Evolutionary conservation across 1,140 invertebrate species (phyloP), one percentile per base, ranked within the genome.

Genomic region (Eumeta japonica): DNA sequence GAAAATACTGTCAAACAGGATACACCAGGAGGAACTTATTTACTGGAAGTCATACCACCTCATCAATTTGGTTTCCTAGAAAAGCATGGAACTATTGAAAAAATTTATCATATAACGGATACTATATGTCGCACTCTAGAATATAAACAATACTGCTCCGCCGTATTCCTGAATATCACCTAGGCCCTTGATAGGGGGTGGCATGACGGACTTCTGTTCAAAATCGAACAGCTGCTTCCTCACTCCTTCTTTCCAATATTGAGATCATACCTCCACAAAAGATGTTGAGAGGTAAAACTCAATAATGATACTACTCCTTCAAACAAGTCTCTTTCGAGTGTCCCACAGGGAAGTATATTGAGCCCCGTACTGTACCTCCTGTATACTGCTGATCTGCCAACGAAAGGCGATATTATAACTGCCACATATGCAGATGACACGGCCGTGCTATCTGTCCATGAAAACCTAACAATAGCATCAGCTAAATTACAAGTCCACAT

Each of bases 21-120:
- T 63, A 9, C 53, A 54, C n/a, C n/a, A n/a, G n/a, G n/a, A n/a
- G n/a, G n/a, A 39, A n/a, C 14, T 16, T 28, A 46, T 10, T 36
- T 50, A 10, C n/a, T n/a, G 27, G 24, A 30, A 30, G 43, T 35
- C 10, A 48, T 66, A 17, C 55, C 64, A 7, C 11, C 42, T 3
- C 51, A 61, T 27, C 58, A 68, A 40, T 64, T 63, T 46, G 62
- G 59, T 1, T 64, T 68, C 27, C 16, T 54, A 16, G 24, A 48
- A 37, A 32, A 46, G 2, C 50, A 62, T 10, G 52, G 42, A 36
- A 56, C 54, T 3, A 46, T 50, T 10, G 41, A 64, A 15, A 53
- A 60, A 48, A 36, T 50, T 10, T 30, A 50, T 27, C 34, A 45
- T 38, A 34, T 62, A 9, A 27, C 34, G 4, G 38, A 52, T 18